These are phyloP conservation scores for Toxotes chatareus DNA, from an alignment of 2,113 vertebrate species.

Conservation along the genomic window DNA sequence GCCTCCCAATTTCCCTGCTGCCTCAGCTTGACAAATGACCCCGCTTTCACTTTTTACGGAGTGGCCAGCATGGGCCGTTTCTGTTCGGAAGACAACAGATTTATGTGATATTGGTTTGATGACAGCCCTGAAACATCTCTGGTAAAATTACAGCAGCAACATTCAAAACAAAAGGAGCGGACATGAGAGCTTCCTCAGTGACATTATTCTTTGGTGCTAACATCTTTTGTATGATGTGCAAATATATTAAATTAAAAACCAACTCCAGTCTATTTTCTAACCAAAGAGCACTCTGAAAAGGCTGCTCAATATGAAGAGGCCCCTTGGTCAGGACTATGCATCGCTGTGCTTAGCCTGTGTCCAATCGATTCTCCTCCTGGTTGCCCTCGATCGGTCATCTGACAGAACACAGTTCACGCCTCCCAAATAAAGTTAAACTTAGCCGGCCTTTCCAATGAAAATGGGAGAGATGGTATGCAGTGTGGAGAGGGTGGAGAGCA, in stretches of 20 bases:
- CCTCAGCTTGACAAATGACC: slow-evolving; percentile 65
- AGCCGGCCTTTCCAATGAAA: slow-evolving; percentile 15
- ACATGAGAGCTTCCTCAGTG: background rate
- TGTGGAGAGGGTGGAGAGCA: background rate
- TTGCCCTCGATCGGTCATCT: slow-evolving; percentile 54
- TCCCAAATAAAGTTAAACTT: slow-evolving; percentile 59
- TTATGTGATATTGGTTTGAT: slow-evolving; percentile 48
- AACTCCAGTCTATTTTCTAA: slow-evolving; percentile 23
- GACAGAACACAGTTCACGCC: slow-evolving; percentile 49
- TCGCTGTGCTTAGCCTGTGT: slow-evolving; percentile 47
- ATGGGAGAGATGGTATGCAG: slow-evolving; percentile 28
- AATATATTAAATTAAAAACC: slow-evolving; percentile 19
- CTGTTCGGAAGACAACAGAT: slow-evolving; percentile 58
- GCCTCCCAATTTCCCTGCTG: slow-evolving; percentile 62
- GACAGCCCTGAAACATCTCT: slow-evolving; percentile 33
- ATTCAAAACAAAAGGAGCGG: slow-evolving; percentile 25
- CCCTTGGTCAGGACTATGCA: slow-evolving; percentile 35
- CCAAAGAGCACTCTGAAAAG: slow-evolving; percentile 5
- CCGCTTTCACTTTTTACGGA: slow-evolving; percentile 56
- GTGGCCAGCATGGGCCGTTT: slow-evolving; percentile 42
- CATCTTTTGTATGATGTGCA: background rate
- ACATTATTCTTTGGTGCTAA: slow-evolving; percentile 6
- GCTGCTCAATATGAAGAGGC: slow-evolving; percentile 61
- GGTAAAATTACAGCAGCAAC: slow-evolving; percentile 25
- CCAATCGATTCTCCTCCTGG: slow-evolving; percentile 68